phyloP scores from a whole-genome alignment of 2,113 vertebrate species.

The Myiopsitta monachus region DNA sequence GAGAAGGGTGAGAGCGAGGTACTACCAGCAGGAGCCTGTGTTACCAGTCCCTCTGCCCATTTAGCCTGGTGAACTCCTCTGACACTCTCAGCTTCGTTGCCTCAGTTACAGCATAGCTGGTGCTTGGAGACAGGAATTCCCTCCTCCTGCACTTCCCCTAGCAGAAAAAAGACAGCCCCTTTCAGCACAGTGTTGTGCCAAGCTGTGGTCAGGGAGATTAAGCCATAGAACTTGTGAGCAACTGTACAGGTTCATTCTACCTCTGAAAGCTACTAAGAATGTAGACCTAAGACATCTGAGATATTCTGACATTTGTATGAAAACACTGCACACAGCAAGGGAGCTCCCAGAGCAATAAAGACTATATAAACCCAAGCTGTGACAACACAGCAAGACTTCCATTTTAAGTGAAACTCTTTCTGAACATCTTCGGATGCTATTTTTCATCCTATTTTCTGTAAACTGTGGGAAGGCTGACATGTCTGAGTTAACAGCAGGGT shows the following conservation, averaged over 20 bases:
- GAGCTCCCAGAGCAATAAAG: neutral
- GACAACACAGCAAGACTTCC: neutral
- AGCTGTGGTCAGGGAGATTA: neutral
- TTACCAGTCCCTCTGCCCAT: neutral
- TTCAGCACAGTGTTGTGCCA: neutral
- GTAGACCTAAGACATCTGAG: neutral
- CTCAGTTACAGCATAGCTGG: slow-evolving; percentile 36
- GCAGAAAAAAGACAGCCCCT: neutral
- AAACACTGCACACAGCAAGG: neutral
- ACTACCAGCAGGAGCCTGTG: neutral
- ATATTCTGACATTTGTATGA: neutral
- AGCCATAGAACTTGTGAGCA: neutral
- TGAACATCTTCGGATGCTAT: neutral
- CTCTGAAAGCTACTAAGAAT: neutral
- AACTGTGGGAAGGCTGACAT: neutral
- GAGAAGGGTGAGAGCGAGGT: neutral
- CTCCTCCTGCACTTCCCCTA: neutral
- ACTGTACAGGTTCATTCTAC: neutral
- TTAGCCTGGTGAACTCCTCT: neutral
- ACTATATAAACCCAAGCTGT: neutral
- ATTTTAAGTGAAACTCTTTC: neutral
- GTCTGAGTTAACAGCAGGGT: neutral
- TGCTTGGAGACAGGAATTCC: slow-evolving; percentile 44
- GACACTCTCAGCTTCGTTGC: neutral
- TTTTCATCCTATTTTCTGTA: neutral